Conservation (phyloP, 2,113 vertebrate species). For the Murina feae region DNA sequence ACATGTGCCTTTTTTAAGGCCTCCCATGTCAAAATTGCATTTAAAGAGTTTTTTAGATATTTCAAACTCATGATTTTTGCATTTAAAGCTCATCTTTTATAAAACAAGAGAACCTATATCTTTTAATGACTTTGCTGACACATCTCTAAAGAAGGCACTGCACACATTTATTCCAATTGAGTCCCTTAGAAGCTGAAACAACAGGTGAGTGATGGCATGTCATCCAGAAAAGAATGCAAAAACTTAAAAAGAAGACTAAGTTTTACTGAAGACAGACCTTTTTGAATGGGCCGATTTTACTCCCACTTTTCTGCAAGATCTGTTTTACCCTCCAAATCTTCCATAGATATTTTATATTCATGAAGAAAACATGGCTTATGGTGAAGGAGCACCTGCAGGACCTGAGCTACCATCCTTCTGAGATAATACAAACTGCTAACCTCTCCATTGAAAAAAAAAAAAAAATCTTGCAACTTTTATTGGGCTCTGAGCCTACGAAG, state of each 20-base stretch:
- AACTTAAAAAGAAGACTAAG: not conserved
- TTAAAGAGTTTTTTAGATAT: not conserved
- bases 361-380: not conserved
- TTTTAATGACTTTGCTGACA: conserved; percentile 18
- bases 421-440: not conserved
- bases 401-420: not conserved
- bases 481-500: not conserved
- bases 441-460: not conserved
- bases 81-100: not conserved
- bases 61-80: not conserved
- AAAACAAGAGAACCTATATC: not conserved
- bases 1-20: not conserved
- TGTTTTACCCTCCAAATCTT: not conserved
- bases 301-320: not conserved
- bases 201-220: not conserved
- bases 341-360: not conserved
- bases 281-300: not conserved
- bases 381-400: not conserved
- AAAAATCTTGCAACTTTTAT: not conserved
- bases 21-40: not conserved
- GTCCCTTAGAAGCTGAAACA: not conserved
- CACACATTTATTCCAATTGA: conserved; percentile 41
- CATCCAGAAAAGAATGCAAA: not conserved
- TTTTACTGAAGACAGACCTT: not conserved
- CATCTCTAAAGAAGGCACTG: not conserved